Evolutionary conservation across 2,888 invertebrate genomes (phyloP).

Genomic region (Smittia aterrima): DNA sequence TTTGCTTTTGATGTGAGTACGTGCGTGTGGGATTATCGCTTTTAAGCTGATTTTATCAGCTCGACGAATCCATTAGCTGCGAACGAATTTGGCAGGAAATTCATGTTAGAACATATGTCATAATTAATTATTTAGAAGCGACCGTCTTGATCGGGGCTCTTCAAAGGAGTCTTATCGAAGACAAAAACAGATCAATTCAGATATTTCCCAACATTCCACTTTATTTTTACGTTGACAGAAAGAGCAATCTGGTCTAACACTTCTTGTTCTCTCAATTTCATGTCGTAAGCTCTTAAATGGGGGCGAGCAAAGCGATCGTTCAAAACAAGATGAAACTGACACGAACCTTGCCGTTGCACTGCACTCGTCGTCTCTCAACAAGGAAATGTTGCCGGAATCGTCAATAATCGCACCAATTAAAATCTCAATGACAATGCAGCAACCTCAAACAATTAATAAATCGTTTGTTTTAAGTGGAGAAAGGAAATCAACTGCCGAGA

Average conservation of each 20-base stretch:
- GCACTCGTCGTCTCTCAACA: too few species aligned
- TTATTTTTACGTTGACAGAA: background rate
- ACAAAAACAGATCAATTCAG: background rate
- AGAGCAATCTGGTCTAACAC: background rate
- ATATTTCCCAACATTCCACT: background rate
- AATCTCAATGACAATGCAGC: background rate
- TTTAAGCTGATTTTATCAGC: background rate
- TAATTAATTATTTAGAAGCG: background rate
- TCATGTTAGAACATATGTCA: background rate
- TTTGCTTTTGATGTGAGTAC: background rate
- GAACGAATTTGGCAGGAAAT: background rate
- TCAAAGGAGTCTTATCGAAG: background rate
- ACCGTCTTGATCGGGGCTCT: background rate
- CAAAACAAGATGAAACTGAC: background rate
- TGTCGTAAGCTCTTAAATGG: too few species aligned
- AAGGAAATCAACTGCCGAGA: background rate
- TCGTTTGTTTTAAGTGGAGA: background rate
- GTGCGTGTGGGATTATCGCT: constrained; percentile 7
- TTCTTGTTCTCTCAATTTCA: background rate
- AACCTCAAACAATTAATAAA: background rate
- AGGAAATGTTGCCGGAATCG: background rate
- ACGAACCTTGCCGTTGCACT: too few species aligned
- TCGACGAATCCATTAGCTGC: background rate
- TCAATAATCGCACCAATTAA: background rate
- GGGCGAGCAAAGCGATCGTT: background rate